These are phyloP conservation scores for Mythimna pallens DNA, from an alignment of 2,888 invertebrate species.

Conservation along the genomic window DNA sequence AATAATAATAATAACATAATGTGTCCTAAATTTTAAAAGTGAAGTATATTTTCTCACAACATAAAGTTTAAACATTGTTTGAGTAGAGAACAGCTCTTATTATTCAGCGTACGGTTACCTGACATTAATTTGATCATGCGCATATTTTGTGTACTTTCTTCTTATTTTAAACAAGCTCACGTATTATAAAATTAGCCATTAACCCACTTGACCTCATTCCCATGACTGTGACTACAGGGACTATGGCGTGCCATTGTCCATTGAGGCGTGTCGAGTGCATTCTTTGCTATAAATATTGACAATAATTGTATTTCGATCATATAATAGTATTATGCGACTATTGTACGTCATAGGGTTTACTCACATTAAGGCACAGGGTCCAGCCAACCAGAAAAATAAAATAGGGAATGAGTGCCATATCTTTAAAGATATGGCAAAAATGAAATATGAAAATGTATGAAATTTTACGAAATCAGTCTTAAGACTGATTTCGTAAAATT, in stretches of 20 bases:
- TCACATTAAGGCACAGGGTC: not conserved
- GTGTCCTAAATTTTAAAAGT: not conserved
- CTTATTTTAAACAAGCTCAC: slow-evolving; percentile 38
- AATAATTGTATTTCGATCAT: slow-evolving; percentile 48
- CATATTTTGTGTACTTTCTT: slow-evolving; percentile 41
- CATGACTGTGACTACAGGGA: slow-evolving; percentile 42
- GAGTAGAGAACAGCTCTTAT: slow-evolving; percentile 2
- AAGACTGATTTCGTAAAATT: slow-evolving; percentile 1
- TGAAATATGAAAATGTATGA: too few species aligned
- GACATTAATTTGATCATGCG: slow-evolving; percentile 48
- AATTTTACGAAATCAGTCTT: too few species aligned
- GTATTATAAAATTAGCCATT: slow-evolving; percentile 46
- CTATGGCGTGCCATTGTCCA: slow-evolving; percentile 43
- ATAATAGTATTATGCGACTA: slow-evolving; percentile 37
- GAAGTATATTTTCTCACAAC: not conserved
- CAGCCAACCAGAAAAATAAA: slow-evolving; percentile 18
- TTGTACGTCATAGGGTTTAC: slow-evolving; percentile 18
- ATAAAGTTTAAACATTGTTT: not conserved
- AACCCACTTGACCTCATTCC: slow-evolving; percentile 51
- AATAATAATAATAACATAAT: too few species aligned
- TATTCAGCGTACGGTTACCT: slow-evolving; percentile 15
- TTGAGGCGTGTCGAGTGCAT: slow-evolving; percentile 50
- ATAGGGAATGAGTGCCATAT: slow-evolving; percentile 11
- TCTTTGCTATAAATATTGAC: slow-evolving; percentile 56
- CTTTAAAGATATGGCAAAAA: too few species aligned